Evolutionary conservation across 2,888 invertebrate species (phyloP), one percentile per base, ranked within the genome.

Genomic region (Caenorhabditis sp.): DNA sequence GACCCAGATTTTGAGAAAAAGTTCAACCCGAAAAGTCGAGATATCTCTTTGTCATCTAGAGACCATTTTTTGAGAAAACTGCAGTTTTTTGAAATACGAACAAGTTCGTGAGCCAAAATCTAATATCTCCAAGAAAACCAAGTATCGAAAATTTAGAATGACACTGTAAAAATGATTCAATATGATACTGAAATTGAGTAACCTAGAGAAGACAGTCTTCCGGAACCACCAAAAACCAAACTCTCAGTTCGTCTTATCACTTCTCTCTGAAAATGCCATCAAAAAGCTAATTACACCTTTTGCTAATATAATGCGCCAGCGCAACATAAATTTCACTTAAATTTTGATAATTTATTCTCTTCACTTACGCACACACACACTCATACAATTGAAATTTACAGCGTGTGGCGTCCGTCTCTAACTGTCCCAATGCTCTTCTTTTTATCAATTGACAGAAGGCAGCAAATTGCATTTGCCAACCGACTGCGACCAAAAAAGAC

Each of bases 401-500:
- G 63, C 63, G 59, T 63, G 49, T 28, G 14, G 16, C n/a, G 44
- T 7, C 19, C 22, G 4, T 22, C 66, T 51, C 49, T 66, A 22
- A 24, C 61, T 24, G n/a, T 61, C 61, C 41, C 49, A 19, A 19
- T 49, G 49, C 49, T 49, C 49, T n/a, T n/a, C n/a, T 49, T 49
- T 51, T 47, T 51, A 51, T 66, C 66, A 66, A 49, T 22, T 54
- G 64, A n/a, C 26, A 64, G 38, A 38, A 38, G 38, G 38, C 6
- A 38, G 64, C 38, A 64, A 66, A 66, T 66, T 66, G 66, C 49
- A 66, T 66, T 66, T 66, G 66, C 66, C 66, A 66, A 66, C 66
- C 31, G 49, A 51, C 47, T 19, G 47, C n/a, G 19, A 47, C 47
- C 47, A 47, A 47, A 47, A 47, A 47, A 47, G 47, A 47, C 47